phyloP scores from a whole-genome alignment of 2,888 invertebrate species.

The Phortica magna region DNA sequence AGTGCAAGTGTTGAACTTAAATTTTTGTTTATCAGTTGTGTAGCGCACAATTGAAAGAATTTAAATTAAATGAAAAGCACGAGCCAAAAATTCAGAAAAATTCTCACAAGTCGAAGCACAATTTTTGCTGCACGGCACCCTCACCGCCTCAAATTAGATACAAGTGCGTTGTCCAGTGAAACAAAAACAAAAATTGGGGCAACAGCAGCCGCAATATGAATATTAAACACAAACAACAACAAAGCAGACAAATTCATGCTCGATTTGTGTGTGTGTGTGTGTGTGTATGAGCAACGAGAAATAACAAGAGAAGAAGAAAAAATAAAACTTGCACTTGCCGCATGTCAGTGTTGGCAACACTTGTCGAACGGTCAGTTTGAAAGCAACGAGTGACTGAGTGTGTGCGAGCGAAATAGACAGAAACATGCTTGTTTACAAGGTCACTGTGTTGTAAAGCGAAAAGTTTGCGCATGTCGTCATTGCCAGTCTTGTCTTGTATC shows the following conservation, averaged over 20 bases:
- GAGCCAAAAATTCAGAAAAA: constrained; percentile 3
- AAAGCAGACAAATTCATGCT: constrained; percentile 45
- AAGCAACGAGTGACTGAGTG: not conserved
- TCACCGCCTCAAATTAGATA: too few species aligned
- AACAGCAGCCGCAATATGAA: not conserved
- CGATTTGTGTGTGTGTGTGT: constrained; percentile 48
- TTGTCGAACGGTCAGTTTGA: not conserved
- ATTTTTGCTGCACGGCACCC: too few species aligned
- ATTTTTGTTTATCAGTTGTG: not conserved
- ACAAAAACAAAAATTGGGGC: not conserved
- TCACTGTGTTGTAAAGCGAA: not conserved
- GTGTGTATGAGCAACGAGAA: constrained; percentile 36
- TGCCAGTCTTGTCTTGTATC: constrained; percentile 31
- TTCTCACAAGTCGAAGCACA: too few species aligned
- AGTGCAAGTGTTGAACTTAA: not conserved
- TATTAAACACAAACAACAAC: not conserved
- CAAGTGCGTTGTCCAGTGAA: not conserved
- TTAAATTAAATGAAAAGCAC: not conserved
- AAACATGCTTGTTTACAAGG: constrained; percentile 36
- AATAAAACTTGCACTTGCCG: constrained; percentile 34
- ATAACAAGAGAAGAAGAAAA: constrained; percentile 34
- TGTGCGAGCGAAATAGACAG: not conserved
- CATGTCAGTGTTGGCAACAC: not conserved
- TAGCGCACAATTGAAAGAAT: constrained; percentile 8
- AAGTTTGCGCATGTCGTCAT: constrained; percentile 62